Conservation (phyloP, 1,140 invertebrate species). For the Paracyclopina nana region DNA sequence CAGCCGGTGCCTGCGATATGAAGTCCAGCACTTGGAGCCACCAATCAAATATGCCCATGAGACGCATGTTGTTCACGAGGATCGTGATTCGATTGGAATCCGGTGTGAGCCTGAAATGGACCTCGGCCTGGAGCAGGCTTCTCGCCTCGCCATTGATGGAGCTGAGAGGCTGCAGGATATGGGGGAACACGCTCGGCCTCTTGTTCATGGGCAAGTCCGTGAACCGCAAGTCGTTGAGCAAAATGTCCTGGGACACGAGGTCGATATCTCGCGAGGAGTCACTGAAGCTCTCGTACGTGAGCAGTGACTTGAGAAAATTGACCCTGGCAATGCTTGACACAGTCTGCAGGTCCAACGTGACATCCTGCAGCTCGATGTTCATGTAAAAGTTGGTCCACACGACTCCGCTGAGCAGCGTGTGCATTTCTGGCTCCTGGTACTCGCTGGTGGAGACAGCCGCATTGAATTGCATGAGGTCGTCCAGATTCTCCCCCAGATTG, state of each 20-base stretch:
- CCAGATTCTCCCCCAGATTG: slow-evolving; percentile 76
- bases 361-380: slow-evolving; percentile 65
- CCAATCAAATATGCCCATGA: slow-evolving; percentile 86
- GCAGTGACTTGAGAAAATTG: slow-evolving; percentile 71
- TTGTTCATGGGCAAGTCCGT: slow-evolving; percentile 42
- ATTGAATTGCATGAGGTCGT: slow-evolving; percentile 14
- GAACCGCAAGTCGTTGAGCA: slow-evolving; percentile 58
- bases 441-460: slow-evolving; percentile 19
- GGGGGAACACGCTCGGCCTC: slow-evolving; percentile 63
- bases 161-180: slow-evolving; percentile 53
- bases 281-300: slow-evolving; percentile 61
- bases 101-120: slow-evolving; percentile 24
- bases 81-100: slow-evolving; percentile 66
- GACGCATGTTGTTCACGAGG: slow-evolving; percentile 78
- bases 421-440: slow-evolving; percentile 7
- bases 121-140: slow-evolving; percentile 18
- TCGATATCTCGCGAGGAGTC: slow-evolving; percentile 78
- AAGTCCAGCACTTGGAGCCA: slow-evolving; percentile 67
- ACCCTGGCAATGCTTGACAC: slow-evolving; percentile 54
- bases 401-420: neutral
- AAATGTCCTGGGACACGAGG: slow-evolving; percentile 74
- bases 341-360: slow-evolving; percentile 45
- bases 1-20: slow-evolving; percentile 30
- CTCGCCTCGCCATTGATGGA: slow-evolving; percentile 29
- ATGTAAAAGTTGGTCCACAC: slow-evolving; percentile 54